Evolutionary conservation across 2,888 invertebrate species (phyloP).

Genomic region (Xestia rhomboidea): DNA sequence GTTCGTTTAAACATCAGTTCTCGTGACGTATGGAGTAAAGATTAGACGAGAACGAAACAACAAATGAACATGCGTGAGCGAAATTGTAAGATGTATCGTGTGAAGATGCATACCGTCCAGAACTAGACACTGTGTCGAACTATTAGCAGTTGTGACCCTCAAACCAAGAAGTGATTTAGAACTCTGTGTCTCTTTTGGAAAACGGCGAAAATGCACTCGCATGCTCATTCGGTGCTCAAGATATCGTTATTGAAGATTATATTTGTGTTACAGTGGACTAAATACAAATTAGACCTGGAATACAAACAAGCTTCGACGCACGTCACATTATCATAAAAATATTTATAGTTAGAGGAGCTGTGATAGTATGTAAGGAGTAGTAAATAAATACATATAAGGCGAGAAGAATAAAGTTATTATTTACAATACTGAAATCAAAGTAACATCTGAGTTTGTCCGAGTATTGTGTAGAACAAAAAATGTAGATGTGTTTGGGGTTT

Average conservation of each 20-base stretch:
- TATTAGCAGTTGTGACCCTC: slow-evolving; percentile 37
- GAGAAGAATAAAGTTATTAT: slow-evolving; percentile 73
- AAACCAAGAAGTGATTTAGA: slow-evolving; percentile 38
- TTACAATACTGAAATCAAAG: slow-evolving; percentile 72
- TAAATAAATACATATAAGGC: slow-evolving; percentile 74
- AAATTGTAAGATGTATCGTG: slow-evolving; percentile 65
- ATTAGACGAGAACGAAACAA: slow-evolving; percentile 82
- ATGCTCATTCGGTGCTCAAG: slow-evolving; percentile 86
- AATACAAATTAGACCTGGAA: slow-evolving; percentile 78
- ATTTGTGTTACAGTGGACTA: slow-evolving; percentile 77
- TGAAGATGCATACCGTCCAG: slow-evolving; percentile 56
- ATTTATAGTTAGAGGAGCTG: slow-evolving; percentile 67
- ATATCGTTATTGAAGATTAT: slow-evolving; percentile 72
- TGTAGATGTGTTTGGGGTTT: slow-evolving; percentile 57
- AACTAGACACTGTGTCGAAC: slow-evolving; percentile 51
- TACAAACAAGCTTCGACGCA: slow-evolving; percentile 79
- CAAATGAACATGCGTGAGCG: slow-evolving; percentile 88
- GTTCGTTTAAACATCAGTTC: slow-evolving; percentile 76
- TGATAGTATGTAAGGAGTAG: slow-evolving; percentile 66
- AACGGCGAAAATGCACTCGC: slow-evolving; percentile 79
- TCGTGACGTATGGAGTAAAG: slow-evolving; percentile 79
- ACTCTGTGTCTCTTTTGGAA: slow-evolving; percentile 63
- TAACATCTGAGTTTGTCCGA: slow-evolving; percentile 65
- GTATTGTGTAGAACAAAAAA: slow-evolving; percentile 64
- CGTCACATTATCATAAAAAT: slow-evolving; percentile 67